These are phyloP conservation scores for Achlya flavicornis DNA, from an alignment of 2,888 invertebrate species.

Conservation along the genomic window DNA sequence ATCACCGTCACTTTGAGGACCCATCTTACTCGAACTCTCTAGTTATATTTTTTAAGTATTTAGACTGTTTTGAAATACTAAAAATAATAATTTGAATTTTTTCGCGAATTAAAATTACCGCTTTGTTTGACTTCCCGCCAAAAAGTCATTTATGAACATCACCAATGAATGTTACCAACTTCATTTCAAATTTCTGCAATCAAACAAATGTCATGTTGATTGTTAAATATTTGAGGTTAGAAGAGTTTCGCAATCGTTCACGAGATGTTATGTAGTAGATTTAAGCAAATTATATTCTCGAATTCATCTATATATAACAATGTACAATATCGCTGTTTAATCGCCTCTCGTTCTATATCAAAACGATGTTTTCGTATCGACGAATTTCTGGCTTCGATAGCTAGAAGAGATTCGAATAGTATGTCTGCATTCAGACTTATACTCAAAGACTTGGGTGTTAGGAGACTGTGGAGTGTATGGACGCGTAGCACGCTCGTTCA, in stretches of 20 bases:
- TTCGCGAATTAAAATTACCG: too few relatives aligned
- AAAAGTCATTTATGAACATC: too few relatives aligned
- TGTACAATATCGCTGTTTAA: conserved; percentile 41
- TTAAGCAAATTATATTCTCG: conserved; percentile 52
- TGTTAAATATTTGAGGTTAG: conserved; percentile 52
- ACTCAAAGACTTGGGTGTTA: conserved; percentile 62
- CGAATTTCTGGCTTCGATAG: conserved; percentile 34
- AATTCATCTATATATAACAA: conserved; percentile 43
- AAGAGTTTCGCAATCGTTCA: conserved; percentile 59
- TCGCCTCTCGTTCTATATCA: conserved; percentile 41
- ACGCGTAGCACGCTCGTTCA: conserved; percentile 58
- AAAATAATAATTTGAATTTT: too few relatives aligned
- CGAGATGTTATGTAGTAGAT: conserved; percentile 65
- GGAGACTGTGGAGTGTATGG: conserved; percentile 67
- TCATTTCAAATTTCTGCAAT: neutral
- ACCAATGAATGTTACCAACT: neutral
- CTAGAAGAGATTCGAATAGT: conserved; percentile 37
- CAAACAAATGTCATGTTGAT: conserved; percentile 26
- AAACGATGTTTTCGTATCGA: conserved; percentile 51
- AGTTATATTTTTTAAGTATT: too few relatives aligned
- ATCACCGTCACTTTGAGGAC: too few relatives aligned
- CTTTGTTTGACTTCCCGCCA: too few relatives aligned
- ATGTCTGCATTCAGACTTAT: conserved; percentile 64
- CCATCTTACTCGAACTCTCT: too few relatives aligned
- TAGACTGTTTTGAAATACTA: too few relatives aligned